Conservation (phyloP, 2,797 vertebrate genomes). For the Poecilia wingei region DNA sequence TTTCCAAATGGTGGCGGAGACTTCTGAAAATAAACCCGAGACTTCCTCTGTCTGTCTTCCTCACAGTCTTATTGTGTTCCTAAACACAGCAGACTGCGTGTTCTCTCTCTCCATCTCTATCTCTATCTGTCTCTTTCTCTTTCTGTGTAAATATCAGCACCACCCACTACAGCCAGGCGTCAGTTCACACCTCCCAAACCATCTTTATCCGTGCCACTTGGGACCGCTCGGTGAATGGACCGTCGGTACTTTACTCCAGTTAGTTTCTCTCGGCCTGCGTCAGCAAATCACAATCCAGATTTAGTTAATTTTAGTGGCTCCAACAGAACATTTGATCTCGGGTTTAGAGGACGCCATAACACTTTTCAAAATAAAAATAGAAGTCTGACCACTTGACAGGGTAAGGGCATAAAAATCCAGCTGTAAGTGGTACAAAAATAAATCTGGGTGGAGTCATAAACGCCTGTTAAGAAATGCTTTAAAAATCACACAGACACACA, state of each 20-base stretch:
- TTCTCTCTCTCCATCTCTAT: not conserved
- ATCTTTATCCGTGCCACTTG: constrained; percentile 29
- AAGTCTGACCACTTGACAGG: not conserved
- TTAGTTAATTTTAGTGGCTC: constrained; percentile 18
- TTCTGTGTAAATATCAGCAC: constrained; percentile 31
- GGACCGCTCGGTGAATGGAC: constrained; percentile 30
- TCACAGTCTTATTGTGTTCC: constrained; percentile 29
- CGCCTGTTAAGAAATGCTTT: not conserved
- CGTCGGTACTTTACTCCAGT: constrained; percentile 57
- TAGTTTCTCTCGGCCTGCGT: constrained; percentile 53
- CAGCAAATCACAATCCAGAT: constrained; percentile 44
- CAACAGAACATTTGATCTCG: not conserved
- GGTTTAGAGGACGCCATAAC: not conserved
- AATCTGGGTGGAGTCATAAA: not conserved
- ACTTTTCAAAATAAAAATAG: not conserved
- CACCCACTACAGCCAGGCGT: constrained; percentile 14
- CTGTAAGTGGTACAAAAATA: not conserved
- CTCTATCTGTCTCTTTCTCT: not conserved
- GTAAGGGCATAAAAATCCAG: not conserved
- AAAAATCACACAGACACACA: not conserved
- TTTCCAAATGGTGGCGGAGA: constrained; percentile 6
- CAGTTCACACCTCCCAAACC: constrained; percentile 36
- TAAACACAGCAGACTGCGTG: constrained; percentile 1
- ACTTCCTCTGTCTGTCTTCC: constrained; percentile 18
- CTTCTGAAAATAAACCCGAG: constrained; percentile 18